Conservation (phyloP, 1,140 invertebrate genomes). For the Lepidurus couesii region DNA sequence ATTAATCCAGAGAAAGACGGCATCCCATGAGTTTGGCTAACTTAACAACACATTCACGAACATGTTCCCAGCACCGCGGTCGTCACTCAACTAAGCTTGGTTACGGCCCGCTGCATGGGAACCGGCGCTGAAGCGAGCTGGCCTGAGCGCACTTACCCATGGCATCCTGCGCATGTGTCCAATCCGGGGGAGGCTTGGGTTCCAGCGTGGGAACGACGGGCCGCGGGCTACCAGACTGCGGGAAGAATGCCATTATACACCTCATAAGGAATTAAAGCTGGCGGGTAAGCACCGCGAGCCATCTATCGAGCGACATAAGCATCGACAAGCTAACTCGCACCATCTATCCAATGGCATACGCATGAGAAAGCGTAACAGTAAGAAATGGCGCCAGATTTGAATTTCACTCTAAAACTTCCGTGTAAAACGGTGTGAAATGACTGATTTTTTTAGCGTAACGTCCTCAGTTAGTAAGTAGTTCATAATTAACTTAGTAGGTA, state of each 20-base stretch:
- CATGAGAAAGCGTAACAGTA: no score
- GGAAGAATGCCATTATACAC: neutral
- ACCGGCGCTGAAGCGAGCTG: constrained; percentile 6
- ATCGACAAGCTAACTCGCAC: neutral
- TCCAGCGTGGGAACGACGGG: constrained; percentile 11
- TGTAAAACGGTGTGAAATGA: no score
- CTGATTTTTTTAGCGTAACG: no score
- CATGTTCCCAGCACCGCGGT: neutral
- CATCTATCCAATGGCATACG: no score
- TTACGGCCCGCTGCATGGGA: constrained; percentile 3
- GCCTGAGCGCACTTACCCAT: constrained; percentile 8
- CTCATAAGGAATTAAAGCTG: neutral
- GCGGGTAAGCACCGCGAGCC: neutral
- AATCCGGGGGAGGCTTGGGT: neutral
- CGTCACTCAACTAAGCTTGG: constrained; percentile 12
- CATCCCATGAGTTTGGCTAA: neutral
- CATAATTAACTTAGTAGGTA: no score
- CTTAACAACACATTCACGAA: neutral
- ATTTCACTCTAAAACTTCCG: no score
- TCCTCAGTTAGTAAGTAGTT: no score
- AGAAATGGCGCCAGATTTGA: no score
- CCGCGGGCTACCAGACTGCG: constrained; percentile 15
- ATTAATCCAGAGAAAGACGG: neutral
- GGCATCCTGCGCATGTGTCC: constrained; percentile 14
- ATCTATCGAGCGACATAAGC: neutral